Evolutionary conservation across 2,888 invertebrate genomes (phyloP).

Genomic region (Ichneumoninae sp.): DNA sequence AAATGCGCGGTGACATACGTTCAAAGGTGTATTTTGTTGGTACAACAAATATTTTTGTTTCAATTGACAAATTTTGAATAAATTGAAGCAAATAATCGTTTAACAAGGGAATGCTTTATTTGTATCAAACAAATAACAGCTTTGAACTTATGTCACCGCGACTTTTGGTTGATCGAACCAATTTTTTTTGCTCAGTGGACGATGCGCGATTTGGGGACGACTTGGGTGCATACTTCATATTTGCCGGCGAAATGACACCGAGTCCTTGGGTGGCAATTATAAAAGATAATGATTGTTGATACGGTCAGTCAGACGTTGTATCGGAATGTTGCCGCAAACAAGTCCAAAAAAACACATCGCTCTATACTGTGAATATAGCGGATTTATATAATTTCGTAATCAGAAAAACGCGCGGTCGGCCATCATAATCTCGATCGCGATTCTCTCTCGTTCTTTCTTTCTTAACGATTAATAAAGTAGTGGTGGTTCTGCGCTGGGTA

Average conservation of each 20-base stretch:
- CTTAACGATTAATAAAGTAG: conserved; percentile 42
- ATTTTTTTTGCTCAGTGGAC: too few relatives aligned
- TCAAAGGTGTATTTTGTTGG: too few relatives aligned
- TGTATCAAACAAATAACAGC: too few relatives aligned
- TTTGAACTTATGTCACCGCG: too few relatives aligned
- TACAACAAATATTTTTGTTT: too few relatives aligned
- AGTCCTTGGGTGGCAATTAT: conserved; percentile 44
- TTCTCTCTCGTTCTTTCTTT: conserved; percentile 1
- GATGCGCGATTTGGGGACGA: neutral
- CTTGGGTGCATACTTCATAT: conserved; percentile 16
- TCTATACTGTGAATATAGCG: neutral
- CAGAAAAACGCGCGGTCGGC: neutral
- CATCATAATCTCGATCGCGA: neutral
- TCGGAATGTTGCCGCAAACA: conserved; percentile 28
- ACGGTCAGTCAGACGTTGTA: conserved; percentile 23
- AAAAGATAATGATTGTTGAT: conserved; percentile 41
- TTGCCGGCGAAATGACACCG: conserved; percentile 22
- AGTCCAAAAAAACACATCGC: conserved; percentile 6
- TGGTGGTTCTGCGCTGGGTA: neutral
- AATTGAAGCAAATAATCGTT: too few relatives aligned
- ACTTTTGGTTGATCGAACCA: too few relatives aligned
- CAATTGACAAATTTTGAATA: too few relatives aligned
- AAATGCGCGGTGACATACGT: too few relatives aligned
- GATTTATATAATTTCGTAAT: neutral
- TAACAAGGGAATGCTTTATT: too few relatives aligned